phyloP scores from a whole-genome alignment of 2,888 invertebrate genomes.

The Lasioglossum zephyrum region DNA sequence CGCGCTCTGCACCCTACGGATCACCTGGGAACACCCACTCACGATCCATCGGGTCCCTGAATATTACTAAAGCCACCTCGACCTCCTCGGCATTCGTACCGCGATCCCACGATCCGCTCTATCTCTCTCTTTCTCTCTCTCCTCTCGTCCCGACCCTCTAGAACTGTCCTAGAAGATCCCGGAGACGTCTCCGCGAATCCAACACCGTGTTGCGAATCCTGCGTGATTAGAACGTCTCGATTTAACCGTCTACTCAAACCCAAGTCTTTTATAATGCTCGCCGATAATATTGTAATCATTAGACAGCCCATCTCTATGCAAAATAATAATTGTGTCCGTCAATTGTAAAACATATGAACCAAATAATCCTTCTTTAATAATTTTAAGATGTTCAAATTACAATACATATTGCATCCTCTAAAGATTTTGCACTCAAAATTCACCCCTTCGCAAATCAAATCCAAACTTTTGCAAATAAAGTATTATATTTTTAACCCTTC shows the following conservation, averaged over 20 bases:
- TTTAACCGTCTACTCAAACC: background rate
- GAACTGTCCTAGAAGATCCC: slow-evolving; percentile 3
- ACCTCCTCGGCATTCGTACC: slow-evolving; percentile 70
- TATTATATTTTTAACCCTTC: no score
- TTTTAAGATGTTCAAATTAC: background rate
- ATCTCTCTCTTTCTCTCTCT: slow-evolving; percentile 38
- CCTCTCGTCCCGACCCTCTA: slow-evolving; percentile 16
- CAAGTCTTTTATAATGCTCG: background rate
- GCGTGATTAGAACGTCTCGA: background rate
- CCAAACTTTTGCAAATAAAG: no score
- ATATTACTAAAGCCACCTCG: slow-evolving; percentile 70
- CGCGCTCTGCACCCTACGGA: slow-evolving; percentile 51
- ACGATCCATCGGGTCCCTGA: slow-evolving; percentile 70
- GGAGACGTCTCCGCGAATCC: slow-evolving; percentile 7
- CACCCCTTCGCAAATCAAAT: no score
- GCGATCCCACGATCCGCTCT: slow-evolving; percentile 77
- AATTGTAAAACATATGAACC: background rate
- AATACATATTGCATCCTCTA: background rate
- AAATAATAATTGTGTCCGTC: background rate
- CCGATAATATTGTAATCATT: background rate
- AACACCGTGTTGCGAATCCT: background rate
- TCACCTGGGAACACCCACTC: slow-evolving; percentile 77
- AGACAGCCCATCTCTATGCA: background rate
- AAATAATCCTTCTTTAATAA: background rate
- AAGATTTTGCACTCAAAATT: no score